Evolutionary conservation across 2,888 invertebrate species (phyloP), one percentile per base, ranked within the genome.

Genomic region (Eupelmus urozonus): DNA sequence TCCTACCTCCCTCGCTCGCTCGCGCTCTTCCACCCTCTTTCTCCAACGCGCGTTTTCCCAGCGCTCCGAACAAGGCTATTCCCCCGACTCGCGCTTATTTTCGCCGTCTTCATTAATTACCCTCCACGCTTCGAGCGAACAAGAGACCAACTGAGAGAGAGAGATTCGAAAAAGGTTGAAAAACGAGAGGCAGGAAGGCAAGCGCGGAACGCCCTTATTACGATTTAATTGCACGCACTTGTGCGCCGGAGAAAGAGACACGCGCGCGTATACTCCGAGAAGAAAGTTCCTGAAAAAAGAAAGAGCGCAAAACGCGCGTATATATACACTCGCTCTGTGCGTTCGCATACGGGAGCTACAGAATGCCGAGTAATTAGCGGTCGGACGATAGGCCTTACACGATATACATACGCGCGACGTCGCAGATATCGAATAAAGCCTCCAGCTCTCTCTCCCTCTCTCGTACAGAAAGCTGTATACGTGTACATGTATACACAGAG

Each of bases 91-190:
- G 51, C 74, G 51, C 74, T 78, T 75, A 78, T 75, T 75, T 69
- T 75, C 74, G 60, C 49, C 66, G 65, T 65, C 80, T 77, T 76
- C 76, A 73, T 78, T 78, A 75, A 78, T 76, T 74, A 75, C 67
- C 76, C 75, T 40, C 51, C 62, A 16, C 66, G 45, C 55, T 55
- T 49, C 49, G 34, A 60, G 62, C 23, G 60, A 55, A 67, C 40
- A 67, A 67, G 34, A 59, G 57, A 45, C 45, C 45, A 45, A 45
- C 45, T 16, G 40, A 7, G 40, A 18, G 40, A 7, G 40, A 18
- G 11, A 18, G 29, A 13, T 13, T n/a, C 20, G 49, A 23, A 27
- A 25, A 34, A 29, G 25, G 25, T 13, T 3, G 27, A 23, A 34
- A 49, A 25, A n/a, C 1, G 20, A 5, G 62, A 27, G 40, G 29